These are phyloP conservation scores for Tringa solitaria DNA, from an alignment of 2,113 vertebrate species.

Conservation along the genomic window DNA sequence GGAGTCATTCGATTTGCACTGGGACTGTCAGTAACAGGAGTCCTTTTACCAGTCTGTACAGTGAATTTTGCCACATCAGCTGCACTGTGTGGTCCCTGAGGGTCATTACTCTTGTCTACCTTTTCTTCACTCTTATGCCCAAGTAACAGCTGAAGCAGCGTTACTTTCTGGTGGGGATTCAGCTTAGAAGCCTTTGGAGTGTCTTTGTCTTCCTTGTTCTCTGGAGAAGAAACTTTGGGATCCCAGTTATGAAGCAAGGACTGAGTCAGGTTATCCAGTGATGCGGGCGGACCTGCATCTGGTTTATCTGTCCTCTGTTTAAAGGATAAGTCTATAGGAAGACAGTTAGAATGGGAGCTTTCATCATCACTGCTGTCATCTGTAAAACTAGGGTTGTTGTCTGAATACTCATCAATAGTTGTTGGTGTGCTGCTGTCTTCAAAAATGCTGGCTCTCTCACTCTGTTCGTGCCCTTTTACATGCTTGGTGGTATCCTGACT, in stretches of 20 bases:
- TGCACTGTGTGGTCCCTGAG: conserved; percentile 78
- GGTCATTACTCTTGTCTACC: conserved; percentile 73
- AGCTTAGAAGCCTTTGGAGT: conserved; percentile 81
- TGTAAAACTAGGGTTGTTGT: conserved; percentile 88
- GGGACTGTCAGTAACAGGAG: conserved; percentile 77
- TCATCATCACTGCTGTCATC: conserved; percentile 94
- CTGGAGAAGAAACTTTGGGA: conserved; percentile 81
- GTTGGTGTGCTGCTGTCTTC: conserved; percentile 86
- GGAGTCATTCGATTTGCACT: conserved; percentile 73
- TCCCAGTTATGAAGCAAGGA: conserved; percentile 93
- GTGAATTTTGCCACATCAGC: conserved; percentile 78
- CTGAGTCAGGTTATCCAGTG: conserved; percentile 91
- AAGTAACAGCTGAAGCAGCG: conserved; percentile 92
- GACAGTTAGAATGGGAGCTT: conserved; percentile 92
- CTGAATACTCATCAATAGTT: conserved; percentile 89
- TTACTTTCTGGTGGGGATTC: conserved; percentile 91
- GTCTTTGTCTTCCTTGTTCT: conserved; percentile 78
- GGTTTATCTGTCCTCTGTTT: conserved; percentile 80
- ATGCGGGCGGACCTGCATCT: conserved; percentile 75
- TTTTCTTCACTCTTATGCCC: conserved; percentile 90
- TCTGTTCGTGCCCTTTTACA: conserved; percentile 80
- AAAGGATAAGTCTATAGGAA: conserved; percentile 94
- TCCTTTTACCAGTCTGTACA: conserved; percentile 76
- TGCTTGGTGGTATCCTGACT: conserved; percentile 90
- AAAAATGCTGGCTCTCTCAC: conserved; percentile 79